Base-by-base conservation (phyloP, 2,888 invertebrate genomes). In the Achlya flavicornis region DNA sequence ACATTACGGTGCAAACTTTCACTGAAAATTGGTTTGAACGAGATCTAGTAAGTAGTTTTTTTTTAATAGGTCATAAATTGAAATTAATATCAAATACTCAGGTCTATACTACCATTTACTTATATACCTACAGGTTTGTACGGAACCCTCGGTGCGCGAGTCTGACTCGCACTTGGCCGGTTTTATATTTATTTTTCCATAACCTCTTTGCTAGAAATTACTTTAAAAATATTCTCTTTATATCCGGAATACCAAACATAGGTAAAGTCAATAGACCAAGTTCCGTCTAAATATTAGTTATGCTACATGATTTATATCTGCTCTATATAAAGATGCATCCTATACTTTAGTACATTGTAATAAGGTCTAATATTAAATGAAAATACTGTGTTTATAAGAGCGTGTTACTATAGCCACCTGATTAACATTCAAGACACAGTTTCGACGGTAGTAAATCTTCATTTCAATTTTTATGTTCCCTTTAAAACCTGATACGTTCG, bases 401-500 rank as follows among this genome's bases (percentile, higher is more conserved):
- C 16, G 53, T 53, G 8, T 19, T 10, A 53, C 19, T 53, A 59
- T 38, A 58, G 12, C 41, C 19, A 11, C 38, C 26, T 60, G 16
- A 26, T 60, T 60, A 60, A 41, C 38, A 60, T 60, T 43, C 41
- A 60, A 60, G 19, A 60, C 41, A 41, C 11, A 60, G 19, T 59
- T 60, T 60, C 26, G 60, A 19, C 41, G 60, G 41, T 41, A 3
- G 41, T 60, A 19, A 60, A 60, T 60, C 60, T 19, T 41, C 11
- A 60, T 43, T 60, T 43, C 19, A 41, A 19, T 53, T 53, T 48
- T 48, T 53, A 19, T 53, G 60, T 60, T 41, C 60, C 60, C 60
- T 60, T 60, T 60, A 60, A 60, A 60, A 41, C 60, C 60, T 26
- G 48, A 58, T 46, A 63, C 63, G 63, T 60, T 61, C 59, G 35